Evolutionary conservation across 2,888 invertebrate species (phyloP), one percentile per base, ranked within the genome.

Genomic region (Chymomyza procnemis): DNA sequence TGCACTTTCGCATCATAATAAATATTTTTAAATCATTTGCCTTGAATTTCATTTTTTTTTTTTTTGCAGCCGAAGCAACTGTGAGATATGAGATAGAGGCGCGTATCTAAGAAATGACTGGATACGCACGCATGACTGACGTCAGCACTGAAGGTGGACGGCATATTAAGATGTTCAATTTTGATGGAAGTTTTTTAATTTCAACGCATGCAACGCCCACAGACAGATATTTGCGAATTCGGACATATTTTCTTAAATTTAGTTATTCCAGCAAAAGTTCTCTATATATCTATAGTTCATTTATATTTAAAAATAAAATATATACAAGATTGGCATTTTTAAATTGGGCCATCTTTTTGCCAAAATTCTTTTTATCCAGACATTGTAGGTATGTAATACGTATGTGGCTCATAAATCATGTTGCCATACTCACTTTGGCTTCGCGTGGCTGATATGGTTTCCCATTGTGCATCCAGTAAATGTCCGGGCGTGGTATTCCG

Each of bases 391-490:
- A 59, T 59, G 21, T 59, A 14, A 47, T 59, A 9, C 14, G 57
- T 30, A 52, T 52, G 52, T 26, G 14, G 4, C 22, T 57, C 21
- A 16, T 18, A 22, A 22, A 41, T 5, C 46, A 48, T 48, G 21
- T 6, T 41, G 34, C 47, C 16, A 9, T 62, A 89, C 92, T 92
- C 90, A 94, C 94, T 92, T 93, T 94, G 56, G 92, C 89, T 85
- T 93, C 93, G 64, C 93, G 92, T 41, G 93, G 92, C 87, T 93
- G 93, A 78, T 94, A 92, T 47, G 93, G 92, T 87, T 93, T 93
- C 75, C 93, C 94, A 90, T 95, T 94, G 83, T 94, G 94, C 68
- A 92, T 92, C 95, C 95, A 95, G 73, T 91, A 92, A 57, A 95
- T 89, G 48, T 92, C 92, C 6, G 95, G 95, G 63, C 91, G 89